Conservation (phyloP, 2,113 vertebrate genomes). For the Tympanuchus pallidicinctus region DNA sequence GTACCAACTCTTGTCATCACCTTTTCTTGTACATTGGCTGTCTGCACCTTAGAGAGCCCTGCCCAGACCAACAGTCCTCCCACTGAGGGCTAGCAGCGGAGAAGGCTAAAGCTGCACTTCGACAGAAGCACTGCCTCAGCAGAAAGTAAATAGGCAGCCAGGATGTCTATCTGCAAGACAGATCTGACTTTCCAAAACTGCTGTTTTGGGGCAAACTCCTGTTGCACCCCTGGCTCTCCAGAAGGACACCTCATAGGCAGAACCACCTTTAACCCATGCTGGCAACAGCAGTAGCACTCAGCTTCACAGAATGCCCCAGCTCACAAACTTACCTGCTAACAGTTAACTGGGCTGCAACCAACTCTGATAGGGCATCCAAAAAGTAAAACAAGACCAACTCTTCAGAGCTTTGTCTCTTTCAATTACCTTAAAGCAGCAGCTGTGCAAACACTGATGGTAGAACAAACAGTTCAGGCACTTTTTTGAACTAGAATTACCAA, state of each 20-base stretch:
- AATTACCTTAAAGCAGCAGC: not conserved
- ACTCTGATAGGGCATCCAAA: not conserved
- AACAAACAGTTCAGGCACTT: not conserved
- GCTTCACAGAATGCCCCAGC: not conserved
- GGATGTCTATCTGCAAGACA: accelerated
- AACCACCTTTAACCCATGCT: not conserved
- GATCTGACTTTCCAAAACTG: not conserved
- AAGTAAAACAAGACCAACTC: not conserved
- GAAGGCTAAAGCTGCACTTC: not conserved
- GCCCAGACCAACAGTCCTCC: not conserved
- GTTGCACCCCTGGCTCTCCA: not conserved
- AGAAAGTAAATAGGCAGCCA: not conserved
- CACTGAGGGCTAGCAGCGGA: not conserved
- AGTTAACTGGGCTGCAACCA: not conserved
- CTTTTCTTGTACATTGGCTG: not conserved
- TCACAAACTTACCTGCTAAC: not conserved
- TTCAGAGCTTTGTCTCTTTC: not conserved
- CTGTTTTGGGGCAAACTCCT: not conserved
- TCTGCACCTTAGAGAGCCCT: accelerated
- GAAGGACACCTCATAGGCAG: not conserved
- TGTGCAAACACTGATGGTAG: not conserved
- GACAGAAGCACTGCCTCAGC: not conserved
- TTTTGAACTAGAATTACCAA: not conserved
- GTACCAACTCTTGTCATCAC: accelerated
- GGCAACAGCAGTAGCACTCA: not conserved